Conservation (phyloP, 2,113 vertebrate genomes). For the Craseonycteris thonglongyai region DNA sequence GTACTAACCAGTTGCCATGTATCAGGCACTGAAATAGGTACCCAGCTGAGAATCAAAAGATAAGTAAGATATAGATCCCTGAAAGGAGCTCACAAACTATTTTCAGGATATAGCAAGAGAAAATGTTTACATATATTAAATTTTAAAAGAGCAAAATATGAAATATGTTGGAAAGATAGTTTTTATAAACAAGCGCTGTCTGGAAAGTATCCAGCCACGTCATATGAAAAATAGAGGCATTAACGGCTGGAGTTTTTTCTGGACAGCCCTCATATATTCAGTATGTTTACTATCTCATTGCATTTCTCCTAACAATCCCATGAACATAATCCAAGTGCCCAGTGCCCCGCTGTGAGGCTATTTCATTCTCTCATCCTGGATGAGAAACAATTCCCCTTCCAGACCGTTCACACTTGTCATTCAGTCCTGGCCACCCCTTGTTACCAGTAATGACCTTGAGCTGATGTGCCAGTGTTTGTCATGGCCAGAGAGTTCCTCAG, state of each 20-base stretch:
- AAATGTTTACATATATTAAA: background rate
- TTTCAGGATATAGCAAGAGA: background rate
- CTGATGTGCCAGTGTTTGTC: background rate
- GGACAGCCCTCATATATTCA: no score
- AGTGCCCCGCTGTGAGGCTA: background rate
- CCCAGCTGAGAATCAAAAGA: background rate
- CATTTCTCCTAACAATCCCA: background rate
- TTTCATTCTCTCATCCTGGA: background rate
- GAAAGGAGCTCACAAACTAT: background rate
- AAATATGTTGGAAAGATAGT: background rate
- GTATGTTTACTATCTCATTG: background rate
- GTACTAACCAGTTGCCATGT: background rate
- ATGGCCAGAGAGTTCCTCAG: background rate
- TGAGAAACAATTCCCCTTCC: background rate
- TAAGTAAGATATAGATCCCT: background rate
- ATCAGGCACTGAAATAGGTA: background rate
- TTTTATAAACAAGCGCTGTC: no score
- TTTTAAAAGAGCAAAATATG: background rate
- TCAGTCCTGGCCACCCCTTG: background rate
- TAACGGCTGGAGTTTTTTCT: no score
- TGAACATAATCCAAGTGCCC: background rate
- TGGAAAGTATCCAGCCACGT: no score
- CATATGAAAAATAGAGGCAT: no score
- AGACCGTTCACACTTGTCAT: background rate
- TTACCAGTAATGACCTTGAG: background rate